Evolutionary conservation across 2,888 invertebrate genomes (phyloP), one percentile per base, ranked within the genome.

Genomic region (Kuschelorhynchus macadamiae): DNA sequence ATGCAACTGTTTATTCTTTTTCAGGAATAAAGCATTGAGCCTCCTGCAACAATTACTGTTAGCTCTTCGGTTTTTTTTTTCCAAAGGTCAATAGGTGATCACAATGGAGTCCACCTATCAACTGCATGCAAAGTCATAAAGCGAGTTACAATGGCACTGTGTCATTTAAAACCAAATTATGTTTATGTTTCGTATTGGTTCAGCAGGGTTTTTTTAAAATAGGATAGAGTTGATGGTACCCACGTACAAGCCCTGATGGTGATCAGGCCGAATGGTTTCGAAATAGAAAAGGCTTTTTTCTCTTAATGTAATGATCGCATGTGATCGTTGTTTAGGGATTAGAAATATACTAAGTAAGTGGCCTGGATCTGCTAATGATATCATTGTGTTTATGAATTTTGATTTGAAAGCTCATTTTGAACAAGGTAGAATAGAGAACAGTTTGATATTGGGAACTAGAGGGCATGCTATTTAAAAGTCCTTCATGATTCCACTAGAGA

Each of bases 201-300:
- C n/a, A n/a, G 2, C 52, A 52, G n/a, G 52, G 52, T 12, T 36
- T 53, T 39, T 53, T 21, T 21, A 36, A 50, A 5, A 50, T 50
- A 16, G 50, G 16, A 32, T 47, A 25, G 47, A 25, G 11, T 52
- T 1, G 52, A 52, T 52, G 52, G 52, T 11, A 52, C 52, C 32
- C 52, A 52, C 33, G 14, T 53, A n/a, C 18, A 14, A 53, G 53
- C 39, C 36, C 53, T 11, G 41, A 39, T 53, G 53, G 20, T 39
- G 17, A 53, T 12, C 39, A 53, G 39, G 53, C 53, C 1, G 53
- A 53, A 21, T 39, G 39, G 53, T 53, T 39, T 17, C 9, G 53
- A 20, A 53, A 39, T 20, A n/a, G 39, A 50, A 50, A 50, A 17
- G 32, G 17, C 16, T 50, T 33, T 50, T 50, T 50, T 50, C 16